Percentiles rank a stretch among this genome's conserved stretches.
Evolutionary conservation across 2,797 vertebrate species (phyloP).

Genomic region (Coluber constrictor): DNA sequence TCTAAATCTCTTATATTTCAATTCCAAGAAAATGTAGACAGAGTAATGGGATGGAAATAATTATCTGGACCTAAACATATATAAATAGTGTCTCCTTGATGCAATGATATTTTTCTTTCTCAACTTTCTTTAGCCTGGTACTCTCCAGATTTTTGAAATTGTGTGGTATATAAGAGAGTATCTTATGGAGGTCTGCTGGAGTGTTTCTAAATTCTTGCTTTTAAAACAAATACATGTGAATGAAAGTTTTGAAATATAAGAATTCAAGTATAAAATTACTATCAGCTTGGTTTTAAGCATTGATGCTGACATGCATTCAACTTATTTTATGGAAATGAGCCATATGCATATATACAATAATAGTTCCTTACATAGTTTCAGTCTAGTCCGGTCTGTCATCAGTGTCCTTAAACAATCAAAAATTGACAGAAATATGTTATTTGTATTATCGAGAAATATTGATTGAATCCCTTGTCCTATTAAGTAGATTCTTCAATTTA

Average conservation of each 20-base stretch:
- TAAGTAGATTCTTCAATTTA: not conserved
- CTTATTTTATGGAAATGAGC: not conserved
- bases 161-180: not conserved
- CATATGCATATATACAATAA: not conserved
- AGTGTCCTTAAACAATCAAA: constrained; percentile 33
- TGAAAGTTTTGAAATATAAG: not conserved
- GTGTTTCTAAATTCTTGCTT: not conserved
- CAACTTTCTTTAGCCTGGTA: not conserved
- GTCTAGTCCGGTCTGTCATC: constrained; percentile 50
- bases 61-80: not conserved
- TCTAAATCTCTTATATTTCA: not conserved
- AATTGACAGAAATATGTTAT: constrained; percentile 50
- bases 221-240: not conserved
- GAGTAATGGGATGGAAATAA: not conserved
- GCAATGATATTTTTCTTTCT: not conserved
- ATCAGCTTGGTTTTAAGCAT: not conserved
- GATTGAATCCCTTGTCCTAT: not conserved
- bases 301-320: not conserved
- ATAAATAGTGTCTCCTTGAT: not conserved
- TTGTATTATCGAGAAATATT: not conserved
- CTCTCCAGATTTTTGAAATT: not conserved
- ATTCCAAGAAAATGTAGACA: not conserved
- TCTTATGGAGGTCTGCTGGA: not conserved
- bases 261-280: not conserved
- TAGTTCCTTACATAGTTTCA: constrained; percentile 31